Evolutionary conservation across 2,888 invertebrate genomes (phyloP).

Genomic region (Eretmocerus hayati): DNA sequence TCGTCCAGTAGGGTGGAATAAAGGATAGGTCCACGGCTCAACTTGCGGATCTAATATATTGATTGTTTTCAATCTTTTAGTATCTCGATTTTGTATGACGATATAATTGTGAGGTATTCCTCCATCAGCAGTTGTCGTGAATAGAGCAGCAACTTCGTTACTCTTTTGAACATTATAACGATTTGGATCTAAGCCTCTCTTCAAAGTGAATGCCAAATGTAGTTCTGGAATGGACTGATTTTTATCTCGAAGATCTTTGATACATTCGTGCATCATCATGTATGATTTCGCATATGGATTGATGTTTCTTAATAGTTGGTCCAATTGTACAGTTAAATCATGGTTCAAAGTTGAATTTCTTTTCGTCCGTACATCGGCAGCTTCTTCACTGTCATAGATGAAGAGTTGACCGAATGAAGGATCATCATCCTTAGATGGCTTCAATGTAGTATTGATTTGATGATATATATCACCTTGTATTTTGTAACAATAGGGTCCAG

Average conservation of each 20-base stretch:
- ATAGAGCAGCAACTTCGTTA: slow-evolving; percentile 25
- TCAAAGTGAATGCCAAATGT: slow-evolving; percentile 19
- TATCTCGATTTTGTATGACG: slow-evolving; percentile 15
- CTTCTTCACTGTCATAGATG: not conserved
- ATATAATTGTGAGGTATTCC: slow-evolving; percentile 24
- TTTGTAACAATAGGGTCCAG: not conserved
- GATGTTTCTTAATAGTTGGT: slow-evolving; percentile 5
- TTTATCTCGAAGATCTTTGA: too few relatives aligned
- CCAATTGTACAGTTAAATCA: not conserved
- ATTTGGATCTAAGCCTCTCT: slow-evolving; percentile 19
- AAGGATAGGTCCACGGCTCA: not conserved
- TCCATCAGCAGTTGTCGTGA: slow-evolving; percentile 23
- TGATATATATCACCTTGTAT: not conserved
- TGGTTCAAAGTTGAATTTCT: slow-evolving; percentile 6
- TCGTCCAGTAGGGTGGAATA: slow-evolving; percentile 62
- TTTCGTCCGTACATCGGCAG: not conserved
- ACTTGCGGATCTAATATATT: slow-evolving; percentile 9
- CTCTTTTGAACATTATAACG: slow-evolving; percentile 23
- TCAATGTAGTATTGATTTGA: not conserved
- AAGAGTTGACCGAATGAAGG: not conserved
- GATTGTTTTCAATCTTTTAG: slow-evolving; percentile 15
- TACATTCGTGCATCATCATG: slow-evolving; percentile 17
- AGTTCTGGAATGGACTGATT: slow-evolving; percentile 11
- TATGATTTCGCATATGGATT: slow-evolving; percentile 22
- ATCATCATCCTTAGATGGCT: not conserved